Percentiles rank a stretch among this genome's conserved stretches.
Evolutionary conservation across 2,888 invertebrate species (phyloP).

Genomic region (Spilarctia lutea): DNA sequence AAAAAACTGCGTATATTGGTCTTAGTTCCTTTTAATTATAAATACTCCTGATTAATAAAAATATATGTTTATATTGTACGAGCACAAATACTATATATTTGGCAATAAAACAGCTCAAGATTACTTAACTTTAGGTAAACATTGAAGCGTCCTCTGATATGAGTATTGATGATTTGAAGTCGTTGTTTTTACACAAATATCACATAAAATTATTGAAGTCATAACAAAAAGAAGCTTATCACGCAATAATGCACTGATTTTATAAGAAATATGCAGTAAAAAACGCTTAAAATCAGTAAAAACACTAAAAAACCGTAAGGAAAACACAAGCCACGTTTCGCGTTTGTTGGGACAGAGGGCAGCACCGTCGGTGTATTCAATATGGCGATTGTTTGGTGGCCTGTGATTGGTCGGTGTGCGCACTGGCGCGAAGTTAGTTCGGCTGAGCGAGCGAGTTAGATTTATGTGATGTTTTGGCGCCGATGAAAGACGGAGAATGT

Average conservation of each 20-base stretch:
- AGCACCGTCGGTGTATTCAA: slow-evolving; percentile 74
- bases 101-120: slow-evolving; percentile 59
- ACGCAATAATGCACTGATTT: slow-evolving; percentile 67
- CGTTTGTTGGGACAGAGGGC: slow-evolving; percentile 78
- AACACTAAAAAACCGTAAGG: slow-evolving; percentile 74
- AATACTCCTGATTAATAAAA: not conserved
- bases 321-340: slow-evolving; percentile 71
- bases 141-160: slow-evolving; percentile 66
- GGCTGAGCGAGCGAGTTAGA: slow-evolving; percentile 78
- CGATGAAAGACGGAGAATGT: slow-evolving; percentile 83
- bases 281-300: slow-evolving; percentile 66
- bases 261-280: slow-evolving; percentile 51
- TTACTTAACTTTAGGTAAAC: slow-evolving; percentile 73
- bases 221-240: slow-evolving; percentile 47
- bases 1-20: too few species aligned
- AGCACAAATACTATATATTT: slow-evolving; percentile 18
- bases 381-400: slow-evolving; percentile 79
- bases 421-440: slow-evolving; percentile 77
- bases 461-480: slow-evolving; percentile 83
- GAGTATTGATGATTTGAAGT: slow-evolving; percentile 51
- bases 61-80: not conserved
- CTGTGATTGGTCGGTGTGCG: slow-evolving; percentile 71
- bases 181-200: slow-evolving; percentile 58
- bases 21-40: not conserved
- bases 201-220: slow-evolving; percentile 47